Evolutionary conservation across 2,797 vertebrate genomes (phyloP).

Genomic region (Gallirallus australis): DNA sequence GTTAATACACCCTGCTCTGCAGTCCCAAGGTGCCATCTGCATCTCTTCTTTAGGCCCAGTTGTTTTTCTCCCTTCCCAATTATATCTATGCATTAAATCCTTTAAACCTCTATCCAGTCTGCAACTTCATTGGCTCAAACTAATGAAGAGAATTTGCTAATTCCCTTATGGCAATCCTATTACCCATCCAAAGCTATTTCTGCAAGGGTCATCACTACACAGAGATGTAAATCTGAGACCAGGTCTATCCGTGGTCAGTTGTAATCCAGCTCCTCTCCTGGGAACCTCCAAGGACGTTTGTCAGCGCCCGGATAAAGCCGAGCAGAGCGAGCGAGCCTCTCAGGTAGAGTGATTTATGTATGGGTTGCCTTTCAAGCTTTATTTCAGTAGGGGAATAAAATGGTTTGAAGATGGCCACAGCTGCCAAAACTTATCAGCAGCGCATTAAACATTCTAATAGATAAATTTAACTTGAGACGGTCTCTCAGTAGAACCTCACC

Average conservation of each 20-base stretch:
- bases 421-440: neutral
- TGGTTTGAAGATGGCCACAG: neutral
- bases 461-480: neutral
- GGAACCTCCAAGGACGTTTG: slow-evolving; percentile 61
- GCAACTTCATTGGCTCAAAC: slow-evolving; percentile 64
- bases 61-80: slow-evolving; percentile 49
- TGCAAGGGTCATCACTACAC: slow-evolving; percentile 83
- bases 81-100: slow-evolving; percentile 65
- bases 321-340: slow-evolving; percentile 43
- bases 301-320: neutral
- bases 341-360: slow-evolving; percentile 34
- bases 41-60: neutral
- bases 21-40: slow-evolving; percentile 1
- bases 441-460: neutral
- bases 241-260: slow-evolving; percentile 76
- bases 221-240: slow-evolving; percentile 79
- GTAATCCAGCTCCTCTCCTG: slow-evolving; percentile 59
- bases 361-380: neutral
- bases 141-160: slow-evolving; percentile 83
- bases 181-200: slow-evolving; percentile 91
- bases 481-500: neutral
- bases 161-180: slow-evolving; percentile 93
- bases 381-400: neutral
- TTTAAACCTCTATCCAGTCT: slow-evolving; percentile 62
- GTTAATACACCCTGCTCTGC: neutral